phyloP scores from a whole-genome alignment of 2,113 vertebrate species.

The Chlorodrepanis virens region DNA sequence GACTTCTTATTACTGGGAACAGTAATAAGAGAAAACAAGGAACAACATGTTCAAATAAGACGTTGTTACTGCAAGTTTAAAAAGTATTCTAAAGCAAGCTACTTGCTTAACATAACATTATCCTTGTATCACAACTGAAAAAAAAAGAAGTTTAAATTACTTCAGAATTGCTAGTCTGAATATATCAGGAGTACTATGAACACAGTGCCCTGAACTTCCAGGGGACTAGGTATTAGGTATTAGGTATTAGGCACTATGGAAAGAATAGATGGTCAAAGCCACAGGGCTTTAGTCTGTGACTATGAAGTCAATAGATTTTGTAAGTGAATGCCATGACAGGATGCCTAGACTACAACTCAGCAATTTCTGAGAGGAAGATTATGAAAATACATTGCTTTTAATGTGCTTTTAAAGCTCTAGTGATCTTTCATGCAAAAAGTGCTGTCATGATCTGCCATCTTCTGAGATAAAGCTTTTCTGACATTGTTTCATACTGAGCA shows the following conservation, averaged over 20 bases:
- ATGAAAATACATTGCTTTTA: neutral
- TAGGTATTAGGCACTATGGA: neutral
- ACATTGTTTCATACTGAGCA: fast-evolving
- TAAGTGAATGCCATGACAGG: neutral
- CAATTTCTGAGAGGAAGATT: neutral
- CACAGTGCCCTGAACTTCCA: neutral
- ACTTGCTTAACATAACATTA: neutral
- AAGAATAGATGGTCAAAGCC: neutral
- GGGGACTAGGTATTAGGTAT: neutral
- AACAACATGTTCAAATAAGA: neutral
- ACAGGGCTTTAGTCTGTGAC: neutral
- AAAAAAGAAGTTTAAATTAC: neutral
- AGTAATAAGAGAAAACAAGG: neutral
- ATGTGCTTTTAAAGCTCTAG: neutral
- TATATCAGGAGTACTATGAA: neutral
- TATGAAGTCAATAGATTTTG: neutral
- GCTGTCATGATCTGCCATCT: neutral
- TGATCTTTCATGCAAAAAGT: neutral
- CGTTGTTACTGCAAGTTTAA: neutral
- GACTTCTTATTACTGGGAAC: fast-evolving
- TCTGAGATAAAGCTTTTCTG: neutral
- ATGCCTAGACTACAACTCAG: neutral
- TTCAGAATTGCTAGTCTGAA: neutral
- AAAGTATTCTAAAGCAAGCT: neutral
- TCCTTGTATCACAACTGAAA: neutral